Evolutionary conservation across 2,888 invertebrate species (phyloP).

Genomic region (Lasioglossum oenotherae): DNA sequence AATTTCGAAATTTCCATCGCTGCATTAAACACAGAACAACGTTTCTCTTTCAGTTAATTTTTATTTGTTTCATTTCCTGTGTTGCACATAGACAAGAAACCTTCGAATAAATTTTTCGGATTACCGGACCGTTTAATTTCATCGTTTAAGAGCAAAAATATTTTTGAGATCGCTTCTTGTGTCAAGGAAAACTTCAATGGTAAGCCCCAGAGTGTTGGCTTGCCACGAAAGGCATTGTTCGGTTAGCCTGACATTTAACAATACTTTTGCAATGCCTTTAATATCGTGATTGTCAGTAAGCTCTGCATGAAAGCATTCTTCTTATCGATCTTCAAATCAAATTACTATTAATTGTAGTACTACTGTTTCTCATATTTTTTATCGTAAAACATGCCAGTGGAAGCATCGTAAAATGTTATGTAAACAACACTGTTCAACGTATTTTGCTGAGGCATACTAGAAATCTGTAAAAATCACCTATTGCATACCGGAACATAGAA

Average conservation of each 20-base stretch:
- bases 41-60: constrained; percentile 49
- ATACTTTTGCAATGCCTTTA: constrained; percentile 20
- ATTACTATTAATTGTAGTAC: background rate
- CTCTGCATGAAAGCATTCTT: constrained; percentile 34
- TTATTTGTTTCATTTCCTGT: constrained; percentile 71
- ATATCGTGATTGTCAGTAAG: constrained; percentile 16
- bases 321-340: background rate
- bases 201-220: constrained; percentile 77
- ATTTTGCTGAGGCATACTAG: background rate
- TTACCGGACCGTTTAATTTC: constrained; percentile 82
- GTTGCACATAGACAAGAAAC: constrained; percentile 81
- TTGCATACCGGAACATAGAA: background rate
- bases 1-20: constrained; percentile 29
- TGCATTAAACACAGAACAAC: background rate
- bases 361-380: background rate
- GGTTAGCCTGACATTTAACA: constrained; percentile 39
- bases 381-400: background rate
- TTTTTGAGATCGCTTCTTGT: constrained; percentile 83
- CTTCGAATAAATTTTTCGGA: constrained; percentile 80
- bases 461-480: background rate
- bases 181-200: constrained; percentile 83
- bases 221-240: constrained; percentile 53
- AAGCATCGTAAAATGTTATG: background rate
- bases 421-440: background rate
- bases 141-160: constrained; percentile 82